Conservation (phyloP, 2,797 vertebrate genomes). For the Alfaro cultratus region DNA sequence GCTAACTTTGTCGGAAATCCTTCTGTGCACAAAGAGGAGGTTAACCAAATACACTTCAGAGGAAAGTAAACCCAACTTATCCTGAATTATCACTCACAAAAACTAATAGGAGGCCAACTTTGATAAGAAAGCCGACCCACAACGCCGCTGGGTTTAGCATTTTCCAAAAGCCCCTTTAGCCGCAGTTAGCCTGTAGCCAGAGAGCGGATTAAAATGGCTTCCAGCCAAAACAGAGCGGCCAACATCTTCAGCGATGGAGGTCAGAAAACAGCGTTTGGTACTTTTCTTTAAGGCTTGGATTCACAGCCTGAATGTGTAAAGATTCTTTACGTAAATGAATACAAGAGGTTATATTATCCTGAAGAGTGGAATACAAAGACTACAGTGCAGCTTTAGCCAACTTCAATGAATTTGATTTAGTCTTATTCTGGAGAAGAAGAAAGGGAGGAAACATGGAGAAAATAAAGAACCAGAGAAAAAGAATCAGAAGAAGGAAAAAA, state of each 20-base stretch:
- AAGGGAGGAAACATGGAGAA: background rate
- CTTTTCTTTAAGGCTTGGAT: background rate
- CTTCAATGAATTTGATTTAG: background rate
- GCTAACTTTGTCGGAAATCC: conserved; percentile 61
- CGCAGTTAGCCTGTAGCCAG: conserved; percentile 13
- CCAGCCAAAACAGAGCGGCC: conserved; percentile 54
- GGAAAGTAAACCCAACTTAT: conserved; percentile 64
- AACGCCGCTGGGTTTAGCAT: conserved; percentile 23
- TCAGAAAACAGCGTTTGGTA: background rate
- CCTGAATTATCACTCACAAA: conserved; percentile 66
- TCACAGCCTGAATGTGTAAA: background rate
- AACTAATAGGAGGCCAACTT: conserved; percentile 43
- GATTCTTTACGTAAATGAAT: background rate
- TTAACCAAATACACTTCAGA: conserved; percentile 74
- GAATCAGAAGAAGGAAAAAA: background rate
- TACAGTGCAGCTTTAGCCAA: background rate
- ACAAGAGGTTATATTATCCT: background rate
- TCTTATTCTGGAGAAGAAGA: background rate
- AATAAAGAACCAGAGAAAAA: background rate
- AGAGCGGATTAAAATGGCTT: conserved; percentile 52
- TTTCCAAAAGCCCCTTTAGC: conserved; percentile 36
- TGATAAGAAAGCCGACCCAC: conserved; percentile 40
- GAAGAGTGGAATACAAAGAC: background rate
- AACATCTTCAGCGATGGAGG: conserved; percentile 36
- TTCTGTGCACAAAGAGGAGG: conserved; percentile 47